Evolutionary conservation across 2,797 vertebrate species (phyloP).

Genomic region (Erethizon dorsatum): DNA sequence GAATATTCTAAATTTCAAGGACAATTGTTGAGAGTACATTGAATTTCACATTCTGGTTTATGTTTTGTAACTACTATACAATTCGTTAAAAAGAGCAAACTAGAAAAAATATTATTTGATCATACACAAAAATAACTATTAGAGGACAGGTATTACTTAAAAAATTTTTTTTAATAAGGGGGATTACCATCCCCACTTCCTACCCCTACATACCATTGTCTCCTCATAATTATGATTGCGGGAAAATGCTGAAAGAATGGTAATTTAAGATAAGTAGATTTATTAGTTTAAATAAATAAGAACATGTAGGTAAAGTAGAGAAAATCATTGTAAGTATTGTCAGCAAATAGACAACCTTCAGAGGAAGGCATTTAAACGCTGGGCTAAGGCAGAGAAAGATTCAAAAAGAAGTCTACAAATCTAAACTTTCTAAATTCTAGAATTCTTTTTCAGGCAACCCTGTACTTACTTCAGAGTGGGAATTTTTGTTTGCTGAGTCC

Average conservation of each 20-base stretch:
- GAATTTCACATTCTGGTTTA: neutral
- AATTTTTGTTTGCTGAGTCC: neutral
- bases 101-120: neutral
- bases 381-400: neutral
- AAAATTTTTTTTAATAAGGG: neutral
- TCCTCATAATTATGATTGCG: neutral
- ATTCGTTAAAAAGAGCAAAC: slow-evolving; percentile 12
- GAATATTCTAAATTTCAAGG: slow-evolving; percentile 41
- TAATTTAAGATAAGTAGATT: slow-evolving; percentile 20
- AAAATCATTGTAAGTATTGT: neutral
- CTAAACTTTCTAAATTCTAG: slow-evolving; percentile 11
- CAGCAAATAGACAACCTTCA: neutral
- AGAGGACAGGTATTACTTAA: neutral
- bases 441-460: neutral
- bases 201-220: neutral
- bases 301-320: neutral
- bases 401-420: neutral
- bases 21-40: neutral
- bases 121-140: slow-evolving; percentile 33
- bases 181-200: neutral
- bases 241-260: neutral
- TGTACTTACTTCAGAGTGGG: neutral
- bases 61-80: neutral
- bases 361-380: neutral
- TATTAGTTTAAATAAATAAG: slow-evolving; percentile 20